Evolutionary conservation across 2,888 invertebrate species (phyloP).

Genomic region (Nezara viridula): DNA sequence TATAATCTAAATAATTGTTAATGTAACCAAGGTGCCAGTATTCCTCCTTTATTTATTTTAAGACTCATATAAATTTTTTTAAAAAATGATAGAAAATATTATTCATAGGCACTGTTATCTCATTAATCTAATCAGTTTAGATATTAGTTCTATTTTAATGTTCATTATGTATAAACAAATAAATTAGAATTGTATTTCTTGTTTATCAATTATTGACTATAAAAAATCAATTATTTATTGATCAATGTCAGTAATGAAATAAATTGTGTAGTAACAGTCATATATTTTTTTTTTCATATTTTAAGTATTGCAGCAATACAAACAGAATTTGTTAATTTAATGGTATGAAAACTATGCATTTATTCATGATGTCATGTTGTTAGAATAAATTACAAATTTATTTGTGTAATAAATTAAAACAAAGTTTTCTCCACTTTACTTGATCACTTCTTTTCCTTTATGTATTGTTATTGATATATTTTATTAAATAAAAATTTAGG

Average conservation of each 20-base stretch:
- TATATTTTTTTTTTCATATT: too few species aligned
- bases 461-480: too few species aligned
- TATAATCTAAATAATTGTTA: slow-evolving; percentile 7
- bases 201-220: background rate
- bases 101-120: background rate
- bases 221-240: background rate
- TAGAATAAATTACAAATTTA: too few species aligned
- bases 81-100: background rate
- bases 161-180: background rate
- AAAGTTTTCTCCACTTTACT: too few species aligned
- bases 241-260: background rate
- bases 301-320: too few species aligned
- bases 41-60: background rate
- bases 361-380: too few species aligned
- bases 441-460: too few species aligned
- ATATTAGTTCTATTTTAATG: background rate
- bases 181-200: background rate
- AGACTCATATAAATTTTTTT: background rate
- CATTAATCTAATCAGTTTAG: background rate
- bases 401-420: too few species aligned
- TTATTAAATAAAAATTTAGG: too few species aligned
- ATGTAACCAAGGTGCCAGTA: background rate
- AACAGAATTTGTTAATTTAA: too few species aligned
- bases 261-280: too few species aligned
- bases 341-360: too few species aligned